A percentile compares a stretch with the other conserved stretches of the same genome.
These are phyloP conservation scores for Sardina pilchardus DNA, from an alignment of 2,113 vertebrate species.

Conservation along the genomic window DNA sequence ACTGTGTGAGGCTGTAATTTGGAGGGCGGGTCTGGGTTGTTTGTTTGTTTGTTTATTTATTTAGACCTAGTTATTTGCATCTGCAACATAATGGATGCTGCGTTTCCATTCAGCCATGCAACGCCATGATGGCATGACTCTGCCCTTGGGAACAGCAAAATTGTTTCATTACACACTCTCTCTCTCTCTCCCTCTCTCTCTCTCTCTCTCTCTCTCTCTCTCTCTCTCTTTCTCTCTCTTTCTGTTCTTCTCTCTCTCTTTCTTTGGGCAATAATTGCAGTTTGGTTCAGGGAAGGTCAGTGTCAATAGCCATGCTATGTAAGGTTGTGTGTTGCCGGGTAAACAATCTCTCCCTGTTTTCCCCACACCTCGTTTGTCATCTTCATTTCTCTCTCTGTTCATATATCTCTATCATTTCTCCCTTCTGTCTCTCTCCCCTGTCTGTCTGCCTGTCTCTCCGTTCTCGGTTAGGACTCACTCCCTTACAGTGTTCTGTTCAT, in stretches of 20 bases:
- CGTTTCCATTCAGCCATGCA: neutral
- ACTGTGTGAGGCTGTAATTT: neutral
- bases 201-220: too few relatives aligned
- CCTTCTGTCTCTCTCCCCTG: too few relatives aligned
- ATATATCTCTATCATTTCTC: too few relatives aligned
- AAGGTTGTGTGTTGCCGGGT: too few relatives aligned
- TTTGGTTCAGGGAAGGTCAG: too few relatives aligned
- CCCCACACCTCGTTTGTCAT: neutral
- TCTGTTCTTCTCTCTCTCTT: neutral
- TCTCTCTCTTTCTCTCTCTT: neutral
- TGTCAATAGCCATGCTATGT: too few relatives aligned
- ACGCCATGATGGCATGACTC: neutral
- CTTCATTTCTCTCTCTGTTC: neutral
- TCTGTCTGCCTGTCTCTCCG: too few relatives aligned
- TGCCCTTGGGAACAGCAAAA: neutral
- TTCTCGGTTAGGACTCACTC: too few relatives aligned
- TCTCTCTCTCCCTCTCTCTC: neutral
- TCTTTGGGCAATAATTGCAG: too few relatives aligned
- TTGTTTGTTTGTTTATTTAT: neutral
- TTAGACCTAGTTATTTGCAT: neutral
- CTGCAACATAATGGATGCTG: neutral
- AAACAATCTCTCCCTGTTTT: too few relatives aligned
- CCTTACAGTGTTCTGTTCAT: too few relatives aligned
- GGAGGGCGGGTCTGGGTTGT: neutral
- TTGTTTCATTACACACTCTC: neutral